Percentiles rank a stretch among this genome's conserved stretches.
These are phyloP conservation scores for Oenanthe oenanthe DNA, from an alignment of 2,113 vertebrate species.

Conservation along the genomic window DNA sequence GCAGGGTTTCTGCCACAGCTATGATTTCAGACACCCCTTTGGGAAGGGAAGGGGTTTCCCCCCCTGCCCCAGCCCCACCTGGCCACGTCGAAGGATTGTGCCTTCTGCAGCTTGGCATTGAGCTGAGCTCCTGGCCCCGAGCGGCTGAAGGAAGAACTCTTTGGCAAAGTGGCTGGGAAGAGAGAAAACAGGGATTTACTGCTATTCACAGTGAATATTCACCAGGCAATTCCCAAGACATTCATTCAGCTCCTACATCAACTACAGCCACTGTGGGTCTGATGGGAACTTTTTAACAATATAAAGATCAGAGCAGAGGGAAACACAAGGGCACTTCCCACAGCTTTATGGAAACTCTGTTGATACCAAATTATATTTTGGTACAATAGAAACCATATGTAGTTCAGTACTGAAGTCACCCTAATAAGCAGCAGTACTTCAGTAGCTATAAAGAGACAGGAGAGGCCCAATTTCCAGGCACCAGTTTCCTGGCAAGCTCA, in stretches of 20 bases:
- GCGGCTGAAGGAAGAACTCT: conserved; percentile 92
- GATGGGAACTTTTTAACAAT: not conserved
- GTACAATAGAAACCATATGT: not conserved
- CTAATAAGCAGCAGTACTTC: not conserved
- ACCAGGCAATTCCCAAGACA: not conserved
- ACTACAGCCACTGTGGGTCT: not conserved
- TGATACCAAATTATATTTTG: not conserved
- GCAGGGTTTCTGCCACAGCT: not conserved
- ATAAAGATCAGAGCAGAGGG: not conserved
- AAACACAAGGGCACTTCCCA: not conserved
- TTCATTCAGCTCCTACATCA: not conserved
- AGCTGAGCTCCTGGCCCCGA: conserved; percentile 81
- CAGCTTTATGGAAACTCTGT: not conserved
- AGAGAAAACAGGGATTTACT: not conserved
- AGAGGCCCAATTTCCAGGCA: not conserved
- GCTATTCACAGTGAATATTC: not conserved
- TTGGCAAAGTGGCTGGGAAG: conserved; percentile 86
- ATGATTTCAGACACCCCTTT: not conserved
- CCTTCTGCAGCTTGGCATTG: conserved; percentile 91
- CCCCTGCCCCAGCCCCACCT: conserved; percentile 76
- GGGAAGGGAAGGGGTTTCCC: not conserved
- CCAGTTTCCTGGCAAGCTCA: not conserved
- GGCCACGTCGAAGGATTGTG: conserved; percentile 88
- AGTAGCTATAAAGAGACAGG: not conserved
- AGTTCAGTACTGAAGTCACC: not conserved